phyloP scores from a whole-genome alignment of 2,113 vertebrate genomes.

The Rhea americana region DNA sequence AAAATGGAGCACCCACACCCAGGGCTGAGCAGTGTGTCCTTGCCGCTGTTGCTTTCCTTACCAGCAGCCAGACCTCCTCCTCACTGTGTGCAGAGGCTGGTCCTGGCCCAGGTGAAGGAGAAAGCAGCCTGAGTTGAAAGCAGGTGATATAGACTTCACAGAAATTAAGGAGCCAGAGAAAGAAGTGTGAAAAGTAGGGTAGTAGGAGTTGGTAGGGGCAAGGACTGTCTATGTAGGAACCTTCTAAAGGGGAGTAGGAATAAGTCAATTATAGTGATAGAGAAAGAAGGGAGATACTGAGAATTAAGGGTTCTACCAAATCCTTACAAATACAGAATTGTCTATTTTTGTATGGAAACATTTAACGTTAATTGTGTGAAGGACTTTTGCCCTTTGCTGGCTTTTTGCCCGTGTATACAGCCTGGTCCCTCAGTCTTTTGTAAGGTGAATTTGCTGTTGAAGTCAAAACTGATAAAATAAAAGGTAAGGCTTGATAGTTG shows the following conservation, averaged over 20 bases:
- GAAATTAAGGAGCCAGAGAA: not conserved
- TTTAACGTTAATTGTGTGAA: not conserved
- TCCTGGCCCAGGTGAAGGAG: not conserved
- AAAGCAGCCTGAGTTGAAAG: not conserved
- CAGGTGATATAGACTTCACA: not conserved
- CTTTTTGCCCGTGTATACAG: not conserved
- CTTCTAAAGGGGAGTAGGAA: fast-evolving
- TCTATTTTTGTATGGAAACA: not conserved
- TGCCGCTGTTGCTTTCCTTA: not conserved
- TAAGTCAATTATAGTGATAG: not conserved
- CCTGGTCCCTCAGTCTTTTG: not conserved
- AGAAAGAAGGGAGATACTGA: not conserved
- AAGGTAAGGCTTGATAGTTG: not conserved
- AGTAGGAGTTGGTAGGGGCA: not conserved
- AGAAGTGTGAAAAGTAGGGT: not conserved
- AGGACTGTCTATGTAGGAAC: not conserved
- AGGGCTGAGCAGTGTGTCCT: not conserved
- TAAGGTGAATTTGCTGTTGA: not conserved
- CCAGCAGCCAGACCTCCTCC: not conserved
- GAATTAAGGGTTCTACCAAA: not conserved
- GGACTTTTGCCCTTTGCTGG: not conserved
- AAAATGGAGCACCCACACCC: not conserved
- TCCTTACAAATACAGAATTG: not conserved
- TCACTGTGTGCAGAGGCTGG: not conserved
- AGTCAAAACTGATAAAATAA: not conserved